These are phyloP conservation scores for Oxyura jamaicensis DNA, from an alignment of 2,113 vertebrate species.

Conservation along the genomic window DNA sequence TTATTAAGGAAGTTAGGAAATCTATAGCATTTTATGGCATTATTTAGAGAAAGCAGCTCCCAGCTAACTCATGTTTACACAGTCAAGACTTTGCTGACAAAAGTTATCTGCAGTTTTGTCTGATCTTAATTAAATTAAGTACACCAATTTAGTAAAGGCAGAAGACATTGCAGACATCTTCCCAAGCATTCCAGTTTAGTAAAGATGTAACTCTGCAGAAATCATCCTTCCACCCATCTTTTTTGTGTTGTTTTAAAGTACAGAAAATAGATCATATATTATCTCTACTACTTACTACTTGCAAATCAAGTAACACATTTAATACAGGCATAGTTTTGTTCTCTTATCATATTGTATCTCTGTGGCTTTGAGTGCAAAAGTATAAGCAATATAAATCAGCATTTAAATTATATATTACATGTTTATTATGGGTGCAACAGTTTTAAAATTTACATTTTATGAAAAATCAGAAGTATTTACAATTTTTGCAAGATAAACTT, in stretches of 20 bases:
- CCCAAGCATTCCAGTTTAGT: background rate
- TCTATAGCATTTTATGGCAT: background rate
- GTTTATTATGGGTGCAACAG: conserved; percentile 93
- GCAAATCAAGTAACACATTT: background rate
- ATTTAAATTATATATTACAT: conserved; percentile 88
- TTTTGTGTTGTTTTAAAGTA: background rate
- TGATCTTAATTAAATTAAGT: background rate
- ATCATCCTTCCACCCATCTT: background rate
- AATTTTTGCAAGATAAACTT: conserved; percentile 83
- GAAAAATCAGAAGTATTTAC: conserved; percentile 91
- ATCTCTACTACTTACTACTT: background rate
- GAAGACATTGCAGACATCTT: background rate
- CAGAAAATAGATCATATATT: background rate
- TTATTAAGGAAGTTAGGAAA: background rate
- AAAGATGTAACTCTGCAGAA: background rate
- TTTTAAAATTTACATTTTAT: conserved; percentile 90
- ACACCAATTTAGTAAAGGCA: background rate
- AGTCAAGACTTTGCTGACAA: background rate
- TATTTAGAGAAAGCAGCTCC: background rate
- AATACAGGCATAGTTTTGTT: background rate
- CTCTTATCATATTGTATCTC: background rate
- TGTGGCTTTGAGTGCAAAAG: background rate
- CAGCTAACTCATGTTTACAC: background rate
- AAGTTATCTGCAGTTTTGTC: background rate
- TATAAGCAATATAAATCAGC: conserved; percentile 48